Conservation (phyloP, 2,797 vertebrate genomes). For the Malacoraja senta region DNA sequence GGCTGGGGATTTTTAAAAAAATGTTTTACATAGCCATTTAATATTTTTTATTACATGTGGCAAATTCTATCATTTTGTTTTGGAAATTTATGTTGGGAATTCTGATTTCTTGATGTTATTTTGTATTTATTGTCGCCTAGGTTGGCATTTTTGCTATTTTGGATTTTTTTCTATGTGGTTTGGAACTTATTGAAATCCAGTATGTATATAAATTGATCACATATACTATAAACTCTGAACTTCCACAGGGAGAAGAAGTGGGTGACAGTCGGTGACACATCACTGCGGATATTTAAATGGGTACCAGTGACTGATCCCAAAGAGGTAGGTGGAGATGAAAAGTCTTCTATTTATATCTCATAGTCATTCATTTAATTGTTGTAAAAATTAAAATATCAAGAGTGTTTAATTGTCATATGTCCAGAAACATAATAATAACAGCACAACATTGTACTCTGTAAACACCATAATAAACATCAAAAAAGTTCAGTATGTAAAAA, state of each 20-base stretch:
- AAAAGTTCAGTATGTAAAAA: no score
- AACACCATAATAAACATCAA: no score
- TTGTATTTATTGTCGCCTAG: not conserved
- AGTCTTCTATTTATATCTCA: not conserved
- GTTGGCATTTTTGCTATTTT: not conserved
- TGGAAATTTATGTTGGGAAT: not conserved
- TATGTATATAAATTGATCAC: not conserved
- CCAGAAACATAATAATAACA: no score
- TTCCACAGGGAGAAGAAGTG: slow-evolving; percentile 90
- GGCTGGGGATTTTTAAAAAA: not conserved
- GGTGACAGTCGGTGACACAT: slow-evolving; percentile 96
- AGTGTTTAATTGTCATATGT: no score
- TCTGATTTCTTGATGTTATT: not conserved
- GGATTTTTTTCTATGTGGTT: not conserved
- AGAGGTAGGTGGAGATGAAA: slow-evolving; percentile 62
- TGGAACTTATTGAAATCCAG: not conserved
- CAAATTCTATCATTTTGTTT: not conserved
- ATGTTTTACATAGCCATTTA: not conserved
- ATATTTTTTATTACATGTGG: not conserved
- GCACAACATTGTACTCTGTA: no score
- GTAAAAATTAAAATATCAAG: not conserved
- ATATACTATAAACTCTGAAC: not conserved
- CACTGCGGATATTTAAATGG: slow-evolving; percentile 95
- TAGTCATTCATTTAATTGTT: not conserved
- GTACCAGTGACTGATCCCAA: slow-evolving; percentile 91